These are phyloP conservation scores for Apeltes quadracus DNA, from an alignment of 2,113 vertebrate genomes.

Conservation along the genomic window DNA sequence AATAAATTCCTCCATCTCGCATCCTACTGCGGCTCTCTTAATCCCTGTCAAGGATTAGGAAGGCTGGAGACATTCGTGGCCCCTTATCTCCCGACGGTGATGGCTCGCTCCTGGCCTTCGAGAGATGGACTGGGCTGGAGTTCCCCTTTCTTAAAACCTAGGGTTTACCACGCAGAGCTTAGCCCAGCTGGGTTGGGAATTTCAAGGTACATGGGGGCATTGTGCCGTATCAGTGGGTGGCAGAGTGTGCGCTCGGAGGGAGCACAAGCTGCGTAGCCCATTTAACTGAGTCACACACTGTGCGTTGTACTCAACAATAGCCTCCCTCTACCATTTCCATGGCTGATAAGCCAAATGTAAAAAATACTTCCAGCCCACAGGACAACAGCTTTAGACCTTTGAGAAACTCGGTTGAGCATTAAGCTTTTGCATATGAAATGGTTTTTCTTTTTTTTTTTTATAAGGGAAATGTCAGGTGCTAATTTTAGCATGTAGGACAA, in stretches of 20 bases:
- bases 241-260: constrained; percentile 63
- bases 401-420: constrained; percentile 48
- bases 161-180: constrained; percentile 68
- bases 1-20: constrained; percentile 56
- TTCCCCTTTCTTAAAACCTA: constrained; percentile 57
- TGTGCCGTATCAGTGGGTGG: constrained; percentile 64
- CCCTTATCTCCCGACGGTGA: constrained; percentile 74
- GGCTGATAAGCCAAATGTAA: constrained; percentile 68
- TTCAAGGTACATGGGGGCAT: constrained; percentile 61
- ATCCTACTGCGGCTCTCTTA: constrained; percentile 56
- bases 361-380: constrained; percentile 49
- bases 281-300: constrained; percentile 66
- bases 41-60: constrained; percentile 78
- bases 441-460: constrained; percentile 35
- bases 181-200: constrained; percentile 57
- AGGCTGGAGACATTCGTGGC: constrained; percentile 65
- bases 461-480: constrained; percentile 53
- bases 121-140: constrained; percentile 42
- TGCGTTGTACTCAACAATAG: constrained; percentile 66
- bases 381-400: constrained; percentile 51
- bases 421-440: constrained; percentile 43
- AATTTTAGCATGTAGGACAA: constrained; percentile 78
- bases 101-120: constrained; percentile 58
- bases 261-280: constrained; percentile 49
- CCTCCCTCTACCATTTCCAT: constrained; percentile 55